phyloP scores from a whole-genome alignment of 2,888 invertebrate genomes.

The Incurvaria masculella region DNA sequence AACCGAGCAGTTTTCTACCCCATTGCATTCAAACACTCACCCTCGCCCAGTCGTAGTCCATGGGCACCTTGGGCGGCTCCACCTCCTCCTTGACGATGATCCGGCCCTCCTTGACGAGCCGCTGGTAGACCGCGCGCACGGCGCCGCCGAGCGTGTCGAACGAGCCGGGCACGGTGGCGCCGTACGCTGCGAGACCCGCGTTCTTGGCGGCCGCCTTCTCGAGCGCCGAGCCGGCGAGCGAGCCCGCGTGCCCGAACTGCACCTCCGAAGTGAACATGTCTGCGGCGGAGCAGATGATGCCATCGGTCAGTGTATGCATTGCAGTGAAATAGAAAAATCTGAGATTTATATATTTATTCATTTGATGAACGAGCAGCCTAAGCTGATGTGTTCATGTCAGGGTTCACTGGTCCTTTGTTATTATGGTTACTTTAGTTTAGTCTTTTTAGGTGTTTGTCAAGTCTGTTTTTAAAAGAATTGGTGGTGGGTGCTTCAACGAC shows the following conservation, averaged over 20 bases:
- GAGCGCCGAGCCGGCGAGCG: slow-evolving; percentile 89
- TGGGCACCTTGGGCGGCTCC: slow-evolving; percentile 98
- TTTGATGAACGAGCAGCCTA: too few species aligned
- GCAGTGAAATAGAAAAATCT: too few species aligned
- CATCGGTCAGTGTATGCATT: too few species aligned
- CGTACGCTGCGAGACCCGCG: slow-evolving; percentile 72
- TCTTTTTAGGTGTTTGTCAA: too few species aligned
- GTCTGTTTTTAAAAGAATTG: too few species aligned
- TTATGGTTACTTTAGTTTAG: too few species aligned
- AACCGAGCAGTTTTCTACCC: too few species aligned
- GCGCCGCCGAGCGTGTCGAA: slow-evolving; percentile 80
- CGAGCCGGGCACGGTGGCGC: slow-evolving; percentile 87
- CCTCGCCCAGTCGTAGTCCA: slow-evolving; percentile 99
- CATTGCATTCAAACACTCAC: too few species aligned
- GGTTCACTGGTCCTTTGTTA: too few species aligned
- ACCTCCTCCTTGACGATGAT: slow-evolving; percentile 88
- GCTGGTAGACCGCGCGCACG: slow-evolving; percentile 60
- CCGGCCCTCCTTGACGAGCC: slow-evolving; percentile 75
- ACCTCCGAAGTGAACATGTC: slow-evolving; percentile 87
- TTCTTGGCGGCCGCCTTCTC: slow-evolving; percentile 97
- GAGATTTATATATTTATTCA: too few species aligned
- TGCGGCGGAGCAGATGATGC: slow-evolving; percentile 21
- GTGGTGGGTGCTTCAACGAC: too few species aligned
- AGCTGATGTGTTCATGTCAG: too few species aligned
- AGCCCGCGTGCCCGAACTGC: slow-evolving; percentile 99